Conservation (phyloP, 2,888 invertebrate genomes). For the Caenorhabditis sp. region DNA sequence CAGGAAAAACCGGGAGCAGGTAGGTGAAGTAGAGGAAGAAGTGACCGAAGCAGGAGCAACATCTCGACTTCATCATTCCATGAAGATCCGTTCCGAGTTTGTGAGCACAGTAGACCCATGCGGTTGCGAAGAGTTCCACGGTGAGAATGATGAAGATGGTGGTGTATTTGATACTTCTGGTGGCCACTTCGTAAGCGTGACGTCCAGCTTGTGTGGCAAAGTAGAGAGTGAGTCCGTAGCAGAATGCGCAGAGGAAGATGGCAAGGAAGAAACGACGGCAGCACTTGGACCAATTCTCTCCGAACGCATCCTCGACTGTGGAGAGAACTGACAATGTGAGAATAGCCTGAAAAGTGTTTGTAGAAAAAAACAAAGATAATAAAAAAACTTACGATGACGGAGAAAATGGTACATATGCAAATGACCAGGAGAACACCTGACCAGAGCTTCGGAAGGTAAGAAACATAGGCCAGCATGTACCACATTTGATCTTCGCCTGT, state of each 20-base stretch:
- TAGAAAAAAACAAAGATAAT: neutral
- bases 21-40: constrained; percentile 79
- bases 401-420: constrained; percentile 74
- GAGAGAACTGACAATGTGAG: constrained; percentile 79
- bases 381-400: constrained; percentile 76
- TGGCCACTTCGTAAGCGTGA: constrained; percentile 79
- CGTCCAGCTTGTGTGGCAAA: constrained; percentile 81
- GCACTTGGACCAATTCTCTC: constrained; percentile 80
- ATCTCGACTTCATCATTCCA: constrained; percentile 75
- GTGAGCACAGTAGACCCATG: constrained; percentile 83
- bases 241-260: constrained; percentile 74
- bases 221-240: constrained; percentile 74
- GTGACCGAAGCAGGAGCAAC: constrained; percentile 82
- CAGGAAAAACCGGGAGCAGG: constrained; percentile 80
- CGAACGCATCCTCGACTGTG: constrained; percentile 81
- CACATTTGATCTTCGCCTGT: constrained; percentile 80
- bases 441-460: constrained; percentile 79
- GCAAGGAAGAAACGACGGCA: constrained; percentile 81
- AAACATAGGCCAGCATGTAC: constrained; percentile 79
- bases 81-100: constrained; percentile 81
- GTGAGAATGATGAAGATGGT: constrained; percentile 81
- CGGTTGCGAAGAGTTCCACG: constrained; percentile 80
- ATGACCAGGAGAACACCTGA: constrained; percentile 75
- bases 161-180: constrained; percentile 79
- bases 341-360: constrained; percentile 73